Evolutionary conservation across 2,113 vertebrate genomes (phyloP), one percentile per base, ranked within the genome.

Genomic region (Indicator maculatus): DNA sequence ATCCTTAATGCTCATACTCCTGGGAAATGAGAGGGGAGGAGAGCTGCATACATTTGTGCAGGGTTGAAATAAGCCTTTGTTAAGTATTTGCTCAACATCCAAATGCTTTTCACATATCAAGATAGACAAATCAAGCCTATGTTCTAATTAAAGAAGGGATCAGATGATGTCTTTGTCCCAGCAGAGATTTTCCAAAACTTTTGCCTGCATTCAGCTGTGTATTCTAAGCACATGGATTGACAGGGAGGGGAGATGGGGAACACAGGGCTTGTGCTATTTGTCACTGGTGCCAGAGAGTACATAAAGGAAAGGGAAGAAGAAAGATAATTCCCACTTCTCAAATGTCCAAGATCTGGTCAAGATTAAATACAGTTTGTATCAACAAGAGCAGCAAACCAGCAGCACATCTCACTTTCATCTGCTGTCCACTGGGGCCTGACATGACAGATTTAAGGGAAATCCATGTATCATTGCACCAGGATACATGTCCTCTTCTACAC

Each of bases 111-210:
- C 79, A 74, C 12, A 5, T 83, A 83, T 93, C 83, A 58, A 64
- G 88, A 67, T 3, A 64, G 83, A 78, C 45, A 94, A 95, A 90
- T 81, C 52, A 71, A 74, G 44, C 17, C 9, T 39, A 65, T 4
- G 6, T 77, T 73, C 83, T 93, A 81, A 94, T 92, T 76, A 90
- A 93, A 52, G 85, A 96, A 91, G 64, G 64, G 56, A 89, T 88
- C 85, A 63, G 44, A 87, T 85, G 16, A 88, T 44, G 39, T 50
- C 27, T 69, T 89, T 26, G 10, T 33, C 83, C 20, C 60, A 86
- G 73, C 6, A 83, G 58, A 61, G 61, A 83, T 80, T 88, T 95
- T 88, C 41, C 41, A 73, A 36, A 76, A 80, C 15, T 88, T 95
- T 70, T 89, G 38, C 71, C 50, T 82, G 58, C 50, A 59, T 93